Conservation (phyloP, 2,797 vertebrate species). For the Pseudopleuronectes americanus region DNA sequence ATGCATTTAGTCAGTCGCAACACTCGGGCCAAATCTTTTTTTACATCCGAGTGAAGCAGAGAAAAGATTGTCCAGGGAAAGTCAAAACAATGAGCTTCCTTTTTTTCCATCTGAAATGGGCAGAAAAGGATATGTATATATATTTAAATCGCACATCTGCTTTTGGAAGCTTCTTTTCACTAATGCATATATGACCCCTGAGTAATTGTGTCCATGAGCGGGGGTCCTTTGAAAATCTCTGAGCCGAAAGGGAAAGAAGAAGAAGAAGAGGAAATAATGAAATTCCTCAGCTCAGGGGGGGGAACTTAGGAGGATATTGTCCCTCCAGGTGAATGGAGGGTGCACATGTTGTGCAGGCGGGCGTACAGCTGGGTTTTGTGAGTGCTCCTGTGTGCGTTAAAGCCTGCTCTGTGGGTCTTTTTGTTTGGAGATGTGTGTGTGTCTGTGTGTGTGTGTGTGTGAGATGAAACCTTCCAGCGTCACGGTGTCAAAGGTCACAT, state of each 20-base stretch:
- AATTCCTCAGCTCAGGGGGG: slow-evolving; percentile 50
- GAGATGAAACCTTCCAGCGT: slow-evolving; percentile 44
- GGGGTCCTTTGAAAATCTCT: slow-evolving; percentile 14
- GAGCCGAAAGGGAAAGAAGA: slow-evolving; percentile 34
- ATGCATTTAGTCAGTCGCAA: slow-evolving; percentile 45
- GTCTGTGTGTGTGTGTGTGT: slow-evolving; percentile 1
- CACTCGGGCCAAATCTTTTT: neutral
- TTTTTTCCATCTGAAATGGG: slow-evolving; percentile 8
- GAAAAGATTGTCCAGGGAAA: slow-evolving; percentile 30
- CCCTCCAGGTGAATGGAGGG: slow-evolving; percentile 55
- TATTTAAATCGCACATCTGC: slow-evolving; percentile 9
- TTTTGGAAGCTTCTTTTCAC: slow-evolving; percentile 14
- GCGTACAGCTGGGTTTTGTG: slow-evolving; percentile 30
- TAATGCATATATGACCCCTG: slow-evolving; percentile 46
- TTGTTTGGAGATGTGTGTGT: slow-evolving; percentile 1
- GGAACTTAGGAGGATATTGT: slow-evolving; percentile 57
- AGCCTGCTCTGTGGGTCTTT: slow-evolving; percentile 1
- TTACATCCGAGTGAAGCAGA: slow-evolving; percentile 19
- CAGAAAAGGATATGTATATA: neutral
- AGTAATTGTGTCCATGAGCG: slow-evolving; percentile 56
- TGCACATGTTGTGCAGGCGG: slow-evolving; percentile 28
- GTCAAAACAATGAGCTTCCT: slow-evolving; percentile 56
- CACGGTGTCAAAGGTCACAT: slow-evolving; percentile 54
- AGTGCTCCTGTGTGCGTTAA: slow-evolving; percentile 5
- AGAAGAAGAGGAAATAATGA: slow-evolving; percentile 50